Evolutionary conservation across 2,888 invertebrate species (phyloP), one percentile per base, ranked within the genome.

Genomic region (Hyppa rectilinea): DNA sequence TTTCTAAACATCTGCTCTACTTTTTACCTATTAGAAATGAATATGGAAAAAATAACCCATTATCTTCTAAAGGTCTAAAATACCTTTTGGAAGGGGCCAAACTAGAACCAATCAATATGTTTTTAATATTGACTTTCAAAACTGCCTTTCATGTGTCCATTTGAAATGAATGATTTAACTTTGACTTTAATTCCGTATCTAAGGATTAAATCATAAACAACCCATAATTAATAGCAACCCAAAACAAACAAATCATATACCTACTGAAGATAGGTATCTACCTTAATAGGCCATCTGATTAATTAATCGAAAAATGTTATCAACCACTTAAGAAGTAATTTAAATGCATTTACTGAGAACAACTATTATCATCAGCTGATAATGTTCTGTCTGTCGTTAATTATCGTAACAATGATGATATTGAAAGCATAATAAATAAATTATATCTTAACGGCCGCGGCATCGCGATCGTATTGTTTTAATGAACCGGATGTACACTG

Each of bases 401-500:
- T 70, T 26, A 47, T 55, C 31, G 12, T 34, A 34, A 71, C 38
- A 56, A 49, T 56, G n/a, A 55, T 7, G n/a, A 40, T 55, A 70
- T 47, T 69, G 31, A 26, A 47, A 47, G 17, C n/a, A 34, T 55
- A 23, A 69, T n/a, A 17, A 70, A 55, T 31, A 17, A 47, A 40
- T 31, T 4, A 55, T 29, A 47, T 20, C 31, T 2, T 36, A 53
- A 45, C 2, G 20, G 2, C 45, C n/a, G n/a, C n/a, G n/a, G n/a
- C n/a, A n/a, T n/a, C n/a, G n/a, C n/a, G n/a, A 55, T 47, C 20
- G 36, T 43, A 68, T 17, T 70, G 38, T 34, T 70, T 43, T 69
- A 36, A 38, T 47, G 14, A 36, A 29, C 23, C 20, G 14, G 17
- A 10, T 43, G n/a, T 34, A 20, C 58, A 53, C 5, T 45, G 23